Evolutionary conservation across 2,113 vertebrate species (phyloP).

Genomic region (Psammodynastes pulverulentus): DNA sequence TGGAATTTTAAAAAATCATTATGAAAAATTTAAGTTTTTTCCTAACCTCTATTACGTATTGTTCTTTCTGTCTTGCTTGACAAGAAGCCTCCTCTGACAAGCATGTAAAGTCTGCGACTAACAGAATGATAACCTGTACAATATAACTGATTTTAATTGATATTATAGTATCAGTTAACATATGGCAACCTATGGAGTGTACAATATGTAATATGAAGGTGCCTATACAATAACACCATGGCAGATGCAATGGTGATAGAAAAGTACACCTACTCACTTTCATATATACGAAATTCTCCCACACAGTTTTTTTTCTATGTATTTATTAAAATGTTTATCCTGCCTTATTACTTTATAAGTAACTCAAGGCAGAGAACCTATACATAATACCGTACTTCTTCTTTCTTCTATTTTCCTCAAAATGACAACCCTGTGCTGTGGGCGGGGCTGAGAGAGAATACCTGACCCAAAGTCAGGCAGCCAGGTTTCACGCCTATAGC

Average conservation of each 20-base stretch:
- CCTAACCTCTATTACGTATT: neutral
- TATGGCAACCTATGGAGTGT: constrained; percentile 2
- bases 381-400: too few relatives aligned
- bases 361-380: too few relatives aligned
- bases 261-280: neutral
- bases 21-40: neutral
- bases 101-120: neutral
- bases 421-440: too few relatives aligned
- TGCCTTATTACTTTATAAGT: too few relatives aligned
- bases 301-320: neutral
- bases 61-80: neutral
- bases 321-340: too few relatives aligned
- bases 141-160: neutral
- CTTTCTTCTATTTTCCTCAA: too few relatives aligned
- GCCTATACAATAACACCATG: neutral
- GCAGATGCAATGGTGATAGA: neutral
- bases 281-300: too few relatives aligned
- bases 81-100: constrained; percentile 4
- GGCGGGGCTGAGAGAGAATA: too few relatives aligned
- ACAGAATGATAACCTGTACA: neutral
- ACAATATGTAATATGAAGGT: neutral
- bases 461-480: too few relatives aligned
- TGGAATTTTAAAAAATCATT: neutral
- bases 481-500: too few relatives aligned
- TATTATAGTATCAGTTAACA: neutral